Conservation (phyloP, 2,113 vertebrate genomes). For the Shinisaurus crocodilurus region DNA sequence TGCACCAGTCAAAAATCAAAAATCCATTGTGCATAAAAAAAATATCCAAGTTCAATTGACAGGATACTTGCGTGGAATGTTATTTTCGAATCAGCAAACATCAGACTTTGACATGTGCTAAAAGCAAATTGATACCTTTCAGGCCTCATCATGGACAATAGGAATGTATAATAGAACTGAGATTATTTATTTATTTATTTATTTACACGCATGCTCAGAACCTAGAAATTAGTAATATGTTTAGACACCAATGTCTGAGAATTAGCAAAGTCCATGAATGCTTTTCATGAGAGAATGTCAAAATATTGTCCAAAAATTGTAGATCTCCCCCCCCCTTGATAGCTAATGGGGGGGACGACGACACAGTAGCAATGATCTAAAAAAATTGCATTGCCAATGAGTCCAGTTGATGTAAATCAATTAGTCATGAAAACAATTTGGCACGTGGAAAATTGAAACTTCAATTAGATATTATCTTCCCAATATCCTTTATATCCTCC, state of each 20-base stretch:
- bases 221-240: background rate
- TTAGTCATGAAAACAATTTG: slow-evolving; percentile 80
- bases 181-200: too few species aligned
- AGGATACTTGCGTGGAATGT: background rate
- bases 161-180: background rate
- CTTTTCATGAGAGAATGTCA: background rate
- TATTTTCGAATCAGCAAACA: background rate
- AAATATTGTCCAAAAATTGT: slow-evolving; percentile 3
- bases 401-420: slow-evolving; percentile 75
- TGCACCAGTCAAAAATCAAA: slow-evolving; percentile 10
- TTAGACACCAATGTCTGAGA: background rate
- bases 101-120: background rate
- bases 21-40: background rate
- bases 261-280: background rate
- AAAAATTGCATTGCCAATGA: slow-evolving; percentile 56
- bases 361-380: slow-evolving; percentile 33
- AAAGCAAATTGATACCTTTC: background rate
- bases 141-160: background rate
- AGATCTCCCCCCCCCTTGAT: background rate
- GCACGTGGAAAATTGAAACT: slow-evolving; percentile 75
- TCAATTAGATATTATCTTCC: slow-evolving; percentile 81
- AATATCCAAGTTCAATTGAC: background rate
- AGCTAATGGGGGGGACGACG: slow-evolving; percentile 14
- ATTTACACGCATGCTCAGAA: background rate
- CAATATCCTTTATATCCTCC: slow-evolving; percentile 82